Evolutionary conservation across 2,888 invertebrate genomes (phyloP).

Genomic region (Rapana venosa): DNA sequence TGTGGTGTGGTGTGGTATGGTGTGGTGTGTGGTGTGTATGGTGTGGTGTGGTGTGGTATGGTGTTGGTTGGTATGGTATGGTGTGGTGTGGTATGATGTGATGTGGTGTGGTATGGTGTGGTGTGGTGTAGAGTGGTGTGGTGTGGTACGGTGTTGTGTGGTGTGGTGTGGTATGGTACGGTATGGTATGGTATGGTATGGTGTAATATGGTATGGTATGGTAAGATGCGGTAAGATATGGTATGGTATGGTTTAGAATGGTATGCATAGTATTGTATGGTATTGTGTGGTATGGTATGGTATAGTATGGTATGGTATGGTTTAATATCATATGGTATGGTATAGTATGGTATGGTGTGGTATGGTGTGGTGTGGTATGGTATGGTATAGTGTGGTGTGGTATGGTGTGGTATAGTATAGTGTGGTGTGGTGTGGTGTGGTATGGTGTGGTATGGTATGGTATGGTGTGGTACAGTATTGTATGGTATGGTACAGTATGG

Average conservation of each 20-base stretch:
- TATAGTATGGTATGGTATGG: neutral
- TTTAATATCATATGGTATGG: neutral
- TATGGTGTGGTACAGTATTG: neutral
- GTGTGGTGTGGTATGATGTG: no score
- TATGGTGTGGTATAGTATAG: neutral
- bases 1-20: constrained; percentile 5
- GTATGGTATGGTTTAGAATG: neutral
- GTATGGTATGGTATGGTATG: neutral
- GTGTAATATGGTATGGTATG: constrained; percentile 1
- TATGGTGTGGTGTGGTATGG: neutral
- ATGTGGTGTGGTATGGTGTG: neutral
- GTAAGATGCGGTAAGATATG: neutral
- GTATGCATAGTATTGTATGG: neutral
- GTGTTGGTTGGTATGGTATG: neutral
- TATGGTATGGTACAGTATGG: neutral
- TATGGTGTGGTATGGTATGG: neutral
- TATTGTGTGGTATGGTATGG: constrained; percentile 7
- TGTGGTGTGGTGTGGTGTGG: neutral
- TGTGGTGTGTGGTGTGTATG: neutral
- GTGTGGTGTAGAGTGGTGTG: neutral
- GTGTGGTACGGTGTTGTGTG: neutral
- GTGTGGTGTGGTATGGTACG: neutral
- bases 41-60: neutral
- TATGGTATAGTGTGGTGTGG: neutral
- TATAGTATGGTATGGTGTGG: neutral